A percentile compares a stretch with the other conserved stretches of the same genome.
Conservation (phyloP, 1,140 invertebrate genomes). For the Helicoverpa armigera region DNA sequence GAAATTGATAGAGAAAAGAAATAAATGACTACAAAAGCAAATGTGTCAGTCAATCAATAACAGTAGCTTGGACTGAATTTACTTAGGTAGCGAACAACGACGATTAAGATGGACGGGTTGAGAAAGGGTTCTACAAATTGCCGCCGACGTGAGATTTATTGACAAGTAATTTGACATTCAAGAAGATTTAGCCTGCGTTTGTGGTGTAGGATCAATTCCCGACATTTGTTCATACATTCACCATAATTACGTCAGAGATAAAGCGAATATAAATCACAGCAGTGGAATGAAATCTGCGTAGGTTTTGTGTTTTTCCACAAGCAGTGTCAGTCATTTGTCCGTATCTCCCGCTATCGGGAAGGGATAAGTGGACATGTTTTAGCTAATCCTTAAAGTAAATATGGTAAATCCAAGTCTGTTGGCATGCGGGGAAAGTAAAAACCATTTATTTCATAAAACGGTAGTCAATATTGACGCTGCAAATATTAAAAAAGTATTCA, state of each 20-base stretch:
- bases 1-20: not conserved
- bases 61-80: conserved; percentile 3
- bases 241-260: conserved; percentile 10
- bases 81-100: conserved; percentile 3
- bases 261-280: conserved; percentile 17
- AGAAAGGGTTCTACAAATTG: conserved; percentile 33
- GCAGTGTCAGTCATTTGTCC: conserved; percentile 6
- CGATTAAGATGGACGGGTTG: conserved; percentile 9
- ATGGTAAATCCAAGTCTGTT: not conserved
- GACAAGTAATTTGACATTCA: conserved; percentile 21
- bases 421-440: not conserved
- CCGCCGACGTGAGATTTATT: conserved; percentile 16
- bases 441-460: not conserved
- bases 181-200: conserved; percentile 14
- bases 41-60: conserved; percentile 26
- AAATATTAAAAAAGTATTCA: not conserved
- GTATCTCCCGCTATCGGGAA: conserved; percentile 4
- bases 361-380: conserved; percentile 28
- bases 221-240: not conserved
- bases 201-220: not conserved
- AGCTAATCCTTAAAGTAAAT: conserved; percentile 22
- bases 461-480: not conserved
- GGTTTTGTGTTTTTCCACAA: conserved; percentile 23
- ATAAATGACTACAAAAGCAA: not conserved
- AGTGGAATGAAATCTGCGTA: conserved; percentile 24